phyloP scores from a whole-genome alignment of 2,113 vertebrate genomes.

The Diadophis punctatus region DNA sequence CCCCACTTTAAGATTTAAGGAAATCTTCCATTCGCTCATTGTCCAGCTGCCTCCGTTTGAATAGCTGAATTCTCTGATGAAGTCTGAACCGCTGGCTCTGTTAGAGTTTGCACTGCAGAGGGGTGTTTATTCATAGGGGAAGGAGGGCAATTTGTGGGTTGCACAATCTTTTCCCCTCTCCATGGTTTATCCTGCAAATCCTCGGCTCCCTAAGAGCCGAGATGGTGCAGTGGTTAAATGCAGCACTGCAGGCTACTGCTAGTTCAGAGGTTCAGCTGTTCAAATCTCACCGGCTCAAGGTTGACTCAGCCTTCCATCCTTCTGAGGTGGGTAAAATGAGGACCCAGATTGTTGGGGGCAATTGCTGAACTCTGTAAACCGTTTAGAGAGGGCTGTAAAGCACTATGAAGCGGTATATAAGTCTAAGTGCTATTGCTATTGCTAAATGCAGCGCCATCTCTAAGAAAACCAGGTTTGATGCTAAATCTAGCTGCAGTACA shows the following conservation, averaged over 20 bases:
- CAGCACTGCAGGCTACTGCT: no score
- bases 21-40: conserved; percentile 36
- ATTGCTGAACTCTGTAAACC: no score
- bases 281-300: no score
- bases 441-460: background rate
- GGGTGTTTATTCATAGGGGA: rapidly evolving
- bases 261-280: no score
- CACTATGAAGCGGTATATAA: no score
- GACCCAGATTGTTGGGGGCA: no score
- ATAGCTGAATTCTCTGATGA: background rate
- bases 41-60: background rate
- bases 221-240: no score
- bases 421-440: no score
- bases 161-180: background rate
- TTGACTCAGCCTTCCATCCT: no score
- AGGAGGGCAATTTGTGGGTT: background rate
- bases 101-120: rapidly evolving
- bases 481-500: background rate
- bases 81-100: background rate
- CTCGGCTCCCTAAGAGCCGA: no score
- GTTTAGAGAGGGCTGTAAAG: no score
- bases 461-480: background rate
- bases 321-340: no score
- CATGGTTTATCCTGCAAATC: background rate
- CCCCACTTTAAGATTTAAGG: background rate